Conservation (phyloP, 2,888 invertebrate species). For the Brachypalpus laphriformis region DNA sequence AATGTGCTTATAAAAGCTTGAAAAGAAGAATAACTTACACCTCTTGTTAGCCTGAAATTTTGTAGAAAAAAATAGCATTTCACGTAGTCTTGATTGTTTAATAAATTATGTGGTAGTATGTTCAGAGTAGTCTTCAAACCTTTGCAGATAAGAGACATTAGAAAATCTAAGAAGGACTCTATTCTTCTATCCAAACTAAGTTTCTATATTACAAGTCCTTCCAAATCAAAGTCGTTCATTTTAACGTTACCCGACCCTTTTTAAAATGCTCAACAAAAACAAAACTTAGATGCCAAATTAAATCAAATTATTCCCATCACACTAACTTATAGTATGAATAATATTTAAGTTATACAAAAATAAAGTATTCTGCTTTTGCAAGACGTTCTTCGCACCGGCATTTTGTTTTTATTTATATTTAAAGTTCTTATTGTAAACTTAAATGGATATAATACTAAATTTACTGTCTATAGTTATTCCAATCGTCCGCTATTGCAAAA, state of each 20-base stretch:
- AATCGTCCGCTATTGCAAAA: constrained; percentile 71
- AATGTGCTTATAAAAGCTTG: no score
- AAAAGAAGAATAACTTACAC: no score
- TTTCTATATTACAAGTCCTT: no score
- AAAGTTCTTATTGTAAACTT: not conserved
- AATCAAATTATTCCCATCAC: not conserved
- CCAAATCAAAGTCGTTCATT: not conserved
- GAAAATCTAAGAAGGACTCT: no score
- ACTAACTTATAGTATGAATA: not conserved
- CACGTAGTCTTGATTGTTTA: no score
- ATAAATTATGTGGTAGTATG: no score
- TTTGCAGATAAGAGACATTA: no score
- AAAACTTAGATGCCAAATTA: constrained; percentile 13
- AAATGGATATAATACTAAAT: constrained; percentile 12
- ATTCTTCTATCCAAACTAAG: no score
- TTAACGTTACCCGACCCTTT: not conserved
- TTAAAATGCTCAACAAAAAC: constrained; percentile 15
- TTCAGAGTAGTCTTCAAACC: no score
- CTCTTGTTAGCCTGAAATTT: no score
- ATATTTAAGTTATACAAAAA: not conserved
- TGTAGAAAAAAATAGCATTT: no score
- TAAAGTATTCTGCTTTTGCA: not conserved
- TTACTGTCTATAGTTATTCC: constrained; percentile 55
- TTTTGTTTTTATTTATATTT: not conserved
- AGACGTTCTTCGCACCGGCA: not conserved